Conservation (phyloP, 2,888 invertebrate species). For the Entomobrya multifasciata region DNA sequence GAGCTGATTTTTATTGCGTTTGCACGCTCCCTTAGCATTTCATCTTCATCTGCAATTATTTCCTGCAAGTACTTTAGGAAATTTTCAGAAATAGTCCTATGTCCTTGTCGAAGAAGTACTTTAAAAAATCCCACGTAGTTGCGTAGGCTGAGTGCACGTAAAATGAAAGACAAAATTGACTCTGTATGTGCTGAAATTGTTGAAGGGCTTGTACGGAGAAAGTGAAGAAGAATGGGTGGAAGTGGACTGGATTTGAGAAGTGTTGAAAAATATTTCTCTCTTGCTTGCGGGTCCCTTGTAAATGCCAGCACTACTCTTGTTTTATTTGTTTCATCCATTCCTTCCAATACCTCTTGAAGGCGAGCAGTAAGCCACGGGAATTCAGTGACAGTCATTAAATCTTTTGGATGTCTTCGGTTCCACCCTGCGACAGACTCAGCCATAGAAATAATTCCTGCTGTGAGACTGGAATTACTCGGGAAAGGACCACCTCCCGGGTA, state of each 20-base stretch:
- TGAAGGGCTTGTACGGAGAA: slow-evolving; percentile 61
- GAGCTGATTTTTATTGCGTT: slow-evolving; percentile 72
- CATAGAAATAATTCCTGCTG: slow-evolving; percentile 70
- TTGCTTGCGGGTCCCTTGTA: slow-evolving; percentile 58
- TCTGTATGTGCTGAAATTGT: slow-evolving; percentile 45
- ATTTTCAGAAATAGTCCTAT: slow-evolving; percentile 41
- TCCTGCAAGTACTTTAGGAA: slow-evolving; percentile 49
- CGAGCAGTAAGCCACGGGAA: slow-evolving; percentile 68
- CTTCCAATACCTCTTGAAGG: slow-evolving; percentile 69
- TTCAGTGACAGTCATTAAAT: slow-evolving; percentile 60
- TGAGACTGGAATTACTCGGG: slow-evolving; percentile 68
- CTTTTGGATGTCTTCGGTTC: slow-evolving; percentile 71
- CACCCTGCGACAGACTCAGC: slow-evolving; percentile 70
- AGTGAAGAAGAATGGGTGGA: slow-evolving; percentile 60
- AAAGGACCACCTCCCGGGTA: slow-evolving; percentile 65
- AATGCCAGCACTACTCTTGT: slow-evolving; percentile 67
- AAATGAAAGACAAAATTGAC: slow-evolving; percentile 69
- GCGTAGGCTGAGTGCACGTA: slow-evolving; percentile 54
- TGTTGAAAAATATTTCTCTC: slow-evolving; percentile 63
- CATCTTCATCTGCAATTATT: slow-evolving; percentile 63
- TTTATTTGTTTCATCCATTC: slow-evolving; percentile 67
- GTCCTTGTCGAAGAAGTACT: slow-evolving; percentile 62
- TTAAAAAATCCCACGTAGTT: slow-evolving; percentile 65
- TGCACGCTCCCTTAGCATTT: slow-evolving; percentile 64
- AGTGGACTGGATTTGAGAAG: slow-evolving; percentile 67